Base-by-base conservation (phyloP, 2,888 invertebrate species). In the Luffia ferchaultella region DNA sequence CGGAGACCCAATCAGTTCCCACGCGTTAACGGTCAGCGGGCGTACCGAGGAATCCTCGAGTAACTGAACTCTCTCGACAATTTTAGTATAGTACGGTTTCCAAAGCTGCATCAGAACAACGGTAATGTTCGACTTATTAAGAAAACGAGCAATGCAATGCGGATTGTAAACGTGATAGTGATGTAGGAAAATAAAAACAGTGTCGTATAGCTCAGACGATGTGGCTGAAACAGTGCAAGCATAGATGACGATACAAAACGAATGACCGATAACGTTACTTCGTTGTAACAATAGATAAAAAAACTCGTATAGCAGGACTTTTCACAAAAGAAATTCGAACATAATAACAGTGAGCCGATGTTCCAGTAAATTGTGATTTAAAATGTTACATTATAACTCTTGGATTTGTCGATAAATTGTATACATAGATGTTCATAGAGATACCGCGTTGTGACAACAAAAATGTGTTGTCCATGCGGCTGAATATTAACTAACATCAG, bases 21-120 rank as follows among this genome's bases (percentile, higher is more conserved):
- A 83, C 82, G 82, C 73, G 75, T 72, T 83, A 83, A 80, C 82
- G 80, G 82, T 76, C 70, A 17, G 68, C 63, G 61, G 67, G 70
- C 70, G 71, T 70, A 70, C 69, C 65, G 43, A 49, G 49, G 30
- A 30, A 30, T 12, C 42, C 46, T 18, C n/a, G 42, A 18, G 2
- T 42, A 48, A 47, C 47, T 12, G 66, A 71, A 76, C 73, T 71
- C 73, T 71, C 75, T 71, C 70, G 70, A 66, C 68, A 63, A 69
- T 67, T 63, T 66, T 67, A 64, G 65, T 63, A 58, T 57, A 55
- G 56, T 56, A 60, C 64, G 59, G 60, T 60, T 64, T 72, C 70
- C 78, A 78, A 73, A 70, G 62, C 77, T 62, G 59, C 62, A 62
- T 60, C 54, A 12, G 30, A 30, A 62, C 61, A 60, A 57, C 62